Evolutionary conservation across 2,888 invertebrate species (phyloP), one percentile per base, ranked within the genome.

Genomic region (Chamaedrilus cognettii): DNA sequence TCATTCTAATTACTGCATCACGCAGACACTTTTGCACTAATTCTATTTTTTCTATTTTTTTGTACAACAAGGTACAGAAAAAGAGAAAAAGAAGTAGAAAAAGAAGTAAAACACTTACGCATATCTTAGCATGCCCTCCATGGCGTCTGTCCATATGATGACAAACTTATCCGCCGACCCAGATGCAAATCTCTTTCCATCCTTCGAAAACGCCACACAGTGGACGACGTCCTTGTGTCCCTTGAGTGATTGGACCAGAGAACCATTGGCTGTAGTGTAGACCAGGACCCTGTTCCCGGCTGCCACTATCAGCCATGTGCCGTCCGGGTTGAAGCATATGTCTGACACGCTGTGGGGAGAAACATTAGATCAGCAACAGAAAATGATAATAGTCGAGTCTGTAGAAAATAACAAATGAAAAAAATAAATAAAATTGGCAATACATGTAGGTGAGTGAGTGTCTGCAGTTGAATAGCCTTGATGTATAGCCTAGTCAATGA

Each of bases 151-250:
- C 98, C 98, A 99, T 74, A 99, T 93, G 71, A 99, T 98, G 58
- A 99, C 97, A 82, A 92, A 91, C 86, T 96, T 97, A 82, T 99
- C 99, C 2, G 95, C 93, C 78, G 96, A 92, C 1, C 98, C 98
- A 34, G 95, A 96, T 0, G 98, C 97, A 88, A 98, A 98, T 77
- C 93, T 89, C 80, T 94, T 94, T 0, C 98, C 97, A 87, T 97
- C 96, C 77, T 87, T 89, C 0, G 97, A 91, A 85, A 96, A 99
- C 42, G 91, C 90, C 0, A 96, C 91, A 74, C 94, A 91, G 82
- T 95, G 93, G 0, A 99, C 96, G 23, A 90, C 89, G 71, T 96
- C 96, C 84, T 96, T 96, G 82, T 99, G 98, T 0, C 96, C 98
- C 86, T 95, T 95, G 1, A 99, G 86, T 0, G 96, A 89, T 81